Base-by-base conservation (phyloP, 92 coral and sea anemone species). In the Palythoa grandiflora region DNA sequence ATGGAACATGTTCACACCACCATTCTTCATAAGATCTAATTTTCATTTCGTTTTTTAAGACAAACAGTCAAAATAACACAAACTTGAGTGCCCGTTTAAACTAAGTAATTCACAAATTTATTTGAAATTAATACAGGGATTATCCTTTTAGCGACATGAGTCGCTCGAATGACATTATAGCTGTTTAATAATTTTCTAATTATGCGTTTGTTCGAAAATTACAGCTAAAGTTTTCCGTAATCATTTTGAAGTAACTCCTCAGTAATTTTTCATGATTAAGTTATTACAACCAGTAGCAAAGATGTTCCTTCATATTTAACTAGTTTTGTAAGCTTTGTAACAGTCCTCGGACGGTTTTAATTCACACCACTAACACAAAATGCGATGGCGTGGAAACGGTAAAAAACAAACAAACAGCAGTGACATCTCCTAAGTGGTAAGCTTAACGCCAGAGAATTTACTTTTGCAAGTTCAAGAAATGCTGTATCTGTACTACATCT, bases 121-220 rank as follows among this genome's bases (percentile, higher is more conserved):
- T 48, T 66, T 65, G 19, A 63, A 63, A 19, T 14, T 63, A 37
- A 17, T 70, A 63, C 44, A 40, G 15, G 84, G 72, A 81, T 81
- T 65, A 68, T 48, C 63, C 10, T 21, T 60, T 60, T 60, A 79
- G 59, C 12, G 38, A 71, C 21, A 21, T 61, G 73, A 44, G 2
- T 63, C 38, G 38, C 17, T 44, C 44, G 72, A 21, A 9, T 14
- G 55, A 17, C 73, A 61, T 61, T 80, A 61, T 35, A 68, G 11
- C 20, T 20, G 12, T 13, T 70, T 10, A 12, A 35, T 16, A 28
- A 10, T 65, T 68, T 20, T 70, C 13, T 9, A 38, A 35, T 36
- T 28, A 9, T 10, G 37, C 16, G 37, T 70, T 10, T 36, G 75
- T 70, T 35, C 1, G 36, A 35, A 35, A 70, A 36, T 7, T 12